Evolutionary conservation across 2,797 vertebrate genomes (phyloP), one percentile per base, ranked within the genome.

Genomic region (Synaphobranchus kaupii): DNA sequence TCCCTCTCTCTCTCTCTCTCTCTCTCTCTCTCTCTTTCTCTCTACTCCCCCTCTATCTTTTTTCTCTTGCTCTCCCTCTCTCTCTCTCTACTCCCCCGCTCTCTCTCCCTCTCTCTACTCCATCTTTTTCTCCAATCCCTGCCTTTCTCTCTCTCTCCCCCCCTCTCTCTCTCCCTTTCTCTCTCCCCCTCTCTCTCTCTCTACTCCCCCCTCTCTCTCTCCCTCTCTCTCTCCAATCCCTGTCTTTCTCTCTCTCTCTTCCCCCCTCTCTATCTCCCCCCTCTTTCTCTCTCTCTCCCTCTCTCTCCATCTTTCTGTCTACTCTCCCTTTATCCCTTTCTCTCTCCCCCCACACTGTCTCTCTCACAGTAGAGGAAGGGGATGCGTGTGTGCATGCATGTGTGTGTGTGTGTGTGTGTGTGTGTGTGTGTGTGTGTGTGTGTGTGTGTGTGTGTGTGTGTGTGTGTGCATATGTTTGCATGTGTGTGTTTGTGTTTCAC

Each of bases 161-260:
- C n/a, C n/a, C n/a, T n/a, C n/a, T n/a, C n/a, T n/a, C n/a, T n/a
- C n/a, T n/a, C n/a, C n/a, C n/a, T 2, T n/a, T n/a, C 2, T 2
- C 2, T 2, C 2, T 39, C 39, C 39, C 39, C 39, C 39, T 2
- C 39, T 39, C 15, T 56, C 6, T 56, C 54, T 17, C 54, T 56
- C 54, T 17, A 10, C 92, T 93, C 92, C n/a, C n/a, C n/a, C n/a
- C n/a, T 2, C 39, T 39, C 39, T 39, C 39, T 39, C 39, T 39
- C 39, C 39, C n/a, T 2, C 39, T 39, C 39, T 39, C 39, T 39
- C 39, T 39, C 39, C 39, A 39, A 39, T 39, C 2, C 39, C 91
- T 91, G 91, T 90, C 90, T 88, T 86, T 39, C 78, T 86, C 88
- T 92, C 92, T 92, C 91, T 91, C 88, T 50, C 44, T 31, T 44